Evolutionary conservation across 1,140 invertebrate genomes (phyloP).

Genomic region (Drosophila funebris): DNA sequence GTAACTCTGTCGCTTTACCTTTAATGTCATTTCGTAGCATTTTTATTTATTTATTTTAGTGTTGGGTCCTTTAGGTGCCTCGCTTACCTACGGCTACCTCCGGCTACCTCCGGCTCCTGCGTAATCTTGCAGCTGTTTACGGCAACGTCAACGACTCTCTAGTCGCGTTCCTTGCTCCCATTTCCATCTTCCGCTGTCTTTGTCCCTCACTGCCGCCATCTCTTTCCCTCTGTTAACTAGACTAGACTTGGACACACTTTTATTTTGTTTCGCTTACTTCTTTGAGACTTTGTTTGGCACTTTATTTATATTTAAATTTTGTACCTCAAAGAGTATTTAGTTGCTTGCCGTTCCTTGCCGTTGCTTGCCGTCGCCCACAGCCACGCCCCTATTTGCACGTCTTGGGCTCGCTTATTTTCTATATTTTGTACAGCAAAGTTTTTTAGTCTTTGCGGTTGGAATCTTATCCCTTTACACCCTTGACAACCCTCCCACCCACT

Average conservation of each 20-base stretch:
- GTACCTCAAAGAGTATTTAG: conserved; percentile 78
- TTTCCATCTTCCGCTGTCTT: neutral
- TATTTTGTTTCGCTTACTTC: conserved; percentile 32
- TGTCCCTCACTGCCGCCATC: neutral
- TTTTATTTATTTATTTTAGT: conserved; percentile 79
- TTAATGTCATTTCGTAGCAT: conserved; percentile 79
- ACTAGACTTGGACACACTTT: conserved; percentile 23
- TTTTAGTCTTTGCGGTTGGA: conserved; percentile 28
- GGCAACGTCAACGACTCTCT: conserved; percentile 42
- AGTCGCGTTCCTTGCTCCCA: conserved; percentile 26
- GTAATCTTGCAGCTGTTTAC: conserved; percentile 58
- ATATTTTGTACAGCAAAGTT: conserved; percentile 54
- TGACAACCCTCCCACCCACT: neutral
- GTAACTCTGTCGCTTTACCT: conserved; percentile 53
- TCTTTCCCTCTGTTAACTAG: neutral
- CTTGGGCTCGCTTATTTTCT: conserved; percentile 64
- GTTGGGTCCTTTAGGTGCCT: conserved; percentile 48
- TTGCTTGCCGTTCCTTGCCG: conserved; percentile 41
- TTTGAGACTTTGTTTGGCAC: conserved; percentile 74
- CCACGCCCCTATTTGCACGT: conserved; percentile 29
- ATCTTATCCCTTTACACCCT: neutral
- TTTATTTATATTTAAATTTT: conserved; percentile 82
- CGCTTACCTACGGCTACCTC: neutral
- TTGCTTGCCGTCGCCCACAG: neutral
- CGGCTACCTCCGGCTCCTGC: conserved; percentile 3